Evolutionary conservation across 2,888 invertebrate species (phyloP), one percentile per base, ranked within the genome.

Genomic region (Helobdella robusta): DNA sequence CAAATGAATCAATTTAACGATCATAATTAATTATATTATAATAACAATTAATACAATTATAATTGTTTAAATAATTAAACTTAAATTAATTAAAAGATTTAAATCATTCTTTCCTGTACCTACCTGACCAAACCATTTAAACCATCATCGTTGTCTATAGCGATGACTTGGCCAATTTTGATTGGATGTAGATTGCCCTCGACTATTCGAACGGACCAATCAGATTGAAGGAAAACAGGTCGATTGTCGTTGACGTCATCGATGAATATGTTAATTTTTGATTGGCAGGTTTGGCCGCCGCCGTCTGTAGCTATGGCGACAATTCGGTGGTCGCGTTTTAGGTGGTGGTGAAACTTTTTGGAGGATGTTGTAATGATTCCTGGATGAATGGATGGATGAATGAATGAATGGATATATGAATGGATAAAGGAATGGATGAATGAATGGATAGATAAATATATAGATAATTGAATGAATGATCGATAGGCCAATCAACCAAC

Each of bases 161-260:
- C 77, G 3, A 74, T 69, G 6, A 78, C 73, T 36, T 75, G 70
- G 28, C 75, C 74, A 61, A 93, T 87, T 70, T 87, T 70, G 66
- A 87, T 86, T 68, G 92, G 92, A 61, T 91, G 83, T 20, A 85
- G 84, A 40, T 91, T 88, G 78, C 92, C 90, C 81, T 95, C 94
- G 2, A 87, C 85, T 67, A 94, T 87, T 80, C 90, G 91, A 81
- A 70, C 69, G 11, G 66, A 30, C 44, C 68, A 68, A 36, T 34
- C 20, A 28, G 36, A 15, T 66, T 59, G 70, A 0, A 74, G 70
- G 69, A 77, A 77, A 3, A 67, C 69, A 0, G 78, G 77, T 11
- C 72, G 68, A 54, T 75, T 75, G 69, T 78, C 78, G 66, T 78
- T 77, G 54, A 71, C 66, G 66, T 78, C 77, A 4, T 68, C 64